A percentile compares a stretch with the other conserved stretches of the same genome.
phyloP scores from a whole-genome alignment of 2,888 invertebrate species.

The Steinernema carpocapsae region DNA sequence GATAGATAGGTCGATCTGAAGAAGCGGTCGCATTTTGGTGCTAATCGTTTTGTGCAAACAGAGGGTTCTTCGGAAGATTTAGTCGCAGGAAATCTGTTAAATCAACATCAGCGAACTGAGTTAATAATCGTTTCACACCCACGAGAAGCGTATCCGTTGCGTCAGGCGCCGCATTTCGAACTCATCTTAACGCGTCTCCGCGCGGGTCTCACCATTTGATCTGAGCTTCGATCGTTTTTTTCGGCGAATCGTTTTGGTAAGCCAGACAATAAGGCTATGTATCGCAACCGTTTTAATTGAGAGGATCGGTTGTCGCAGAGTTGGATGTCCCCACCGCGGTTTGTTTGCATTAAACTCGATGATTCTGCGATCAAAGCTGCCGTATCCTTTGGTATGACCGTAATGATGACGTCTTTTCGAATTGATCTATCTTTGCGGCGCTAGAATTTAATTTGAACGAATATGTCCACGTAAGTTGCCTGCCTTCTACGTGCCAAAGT shows the following conservation, averaged over 20 bases:
- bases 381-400: conserved; percentile 21
- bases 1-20: neutral
- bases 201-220: no score
- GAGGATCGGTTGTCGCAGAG: neutral
- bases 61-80: neutral
- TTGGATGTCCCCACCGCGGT: neutral
- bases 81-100: conserved; percentile 14
- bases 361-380: conserved; percentile 29
- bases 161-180: no score
- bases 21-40: no score
- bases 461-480: no score
- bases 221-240: neutral
- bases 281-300: conserved; percentile 8
- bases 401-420: neutral
- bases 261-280: neutral
- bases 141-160: neutral
- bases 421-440: neutral
- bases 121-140: conserved; percentile 14
- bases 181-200: no score
- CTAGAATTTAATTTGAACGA: no score
- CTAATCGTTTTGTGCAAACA: neutral
- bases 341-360: conserved; percentile 35
- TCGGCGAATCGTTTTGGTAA: neutral
- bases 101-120: neutral
- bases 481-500: no score